Percentiles rank a stretch among this genome's conserved stretches.
These are phyloP conservation scores for Antedon mediterranea DNA, from an alignment of 53 echinoderm and acorn worm genomes.

Conservation along the genomic window DNA sequence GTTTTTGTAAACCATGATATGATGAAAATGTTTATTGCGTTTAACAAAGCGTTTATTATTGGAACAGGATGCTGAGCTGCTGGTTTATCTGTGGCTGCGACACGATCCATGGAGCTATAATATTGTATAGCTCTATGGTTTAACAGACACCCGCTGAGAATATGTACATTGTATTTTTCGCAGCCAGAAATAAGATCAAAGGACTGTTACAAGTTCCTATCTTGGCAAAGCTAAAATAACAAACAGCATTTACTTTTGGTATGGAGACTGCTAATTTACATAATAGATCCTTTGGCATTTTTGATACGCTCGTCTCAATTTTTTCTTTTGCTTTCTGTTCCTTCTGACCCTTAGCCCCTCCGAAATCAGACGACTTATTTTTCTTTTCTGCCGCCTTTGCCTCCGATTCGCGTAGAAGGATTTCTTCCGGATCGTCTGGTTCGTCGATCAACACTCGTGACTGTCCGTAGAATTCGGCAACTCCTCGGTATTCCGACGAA, in stretches of 20 bases:
- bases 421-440: constrained; percentile 87
- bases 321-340: constrained; percentile 4
- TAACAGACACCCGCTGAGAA: too few relatives aligned
- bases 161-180: too few relatives aligned
- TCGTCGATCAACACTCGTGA: constrained; percentile 54
- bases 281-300: constrained; percentile 29
- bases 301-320: constrained; percentile 7
- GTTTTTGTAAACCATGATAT: too few relatives aligned
- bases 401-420: constrained; percentile 70
- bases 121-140: too few relatives aligned
- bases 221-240: too few relatives aligned
- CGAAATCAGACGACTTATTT: constrained; percentile 22
- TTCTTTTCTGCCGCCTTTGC: constrained; percentile 71
- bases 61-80: too few relatives aligned
- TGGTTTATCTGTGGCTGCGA: too few relatives aligned
- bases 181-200: too few relatives aligned
- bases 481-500: constrained; percentile 68
- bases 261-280: constrained; percentile 72
- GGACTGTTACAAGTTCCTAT: too few relatives aligned
- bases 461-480: constrained; percentile 80
- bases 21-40: too few relatives aligned
- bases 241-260: constrained; percentile 43
- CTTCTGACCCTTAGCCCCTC: constrained; percentile 9
- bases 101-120: too few relatives aligned
- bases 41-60: too few relatives aligned